Percentiles rank a stretch among this genome's conserved stretches.
These are phyloP conservation scores for Odocoileus virginianus DNA, from an alignment of 2,113 vertebrate genomes.

Conservation along the genomic window DNA sequence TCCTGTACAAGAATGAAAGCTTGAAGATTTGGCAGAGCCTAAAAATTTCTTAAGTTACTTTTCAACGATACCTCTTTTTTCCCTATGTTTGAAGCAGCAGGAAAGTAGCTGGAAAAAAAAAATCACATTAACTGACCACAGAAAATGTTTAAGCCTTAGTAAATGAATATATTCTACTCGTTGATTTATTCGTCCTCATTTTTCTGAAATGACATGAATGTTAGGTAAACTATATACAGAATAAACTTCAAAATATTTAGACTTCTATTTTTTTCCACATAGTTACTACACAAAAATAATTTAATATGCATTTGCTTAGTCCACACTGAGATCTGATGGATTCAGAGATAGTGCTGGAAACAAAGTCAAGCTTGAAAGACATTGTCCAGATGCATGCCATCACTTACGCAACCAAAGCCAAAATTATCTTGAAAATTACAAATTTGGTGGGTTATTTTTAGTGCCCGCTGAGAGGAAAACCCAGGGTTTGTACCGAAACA, in stretches of 20 bases:
- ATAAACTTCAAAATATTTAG: neutral
- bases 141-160: neutral
- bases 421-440: slow-evolving; percentile 68
- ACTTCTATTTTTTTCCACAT: neutral
- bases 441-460: slow-evolving; percentile 61
- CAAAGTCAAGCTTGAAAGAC: neutral
- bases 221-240: neutral
- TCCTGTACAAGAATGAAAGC: neutral
- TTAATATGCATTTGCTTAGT: neutral
- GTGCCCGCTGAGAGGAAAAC: slow-evolving; percentile 36
- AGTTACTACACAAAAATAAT: neutral
- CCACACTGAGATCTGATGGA: neutral
- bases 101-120: neutral
- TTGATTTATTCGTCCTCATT: neutral
- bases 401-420: slow-evolving; percentile 35
- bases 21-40: neutral
- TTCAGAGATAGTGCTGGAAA: neutral
- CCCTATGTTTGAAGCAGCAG: neutral
- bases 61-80: neutral
- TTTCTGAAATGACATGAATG: neutral
- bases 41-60: neutral
- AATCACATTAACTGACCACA: neutral
- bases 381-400: neutral
- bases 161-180: neutral
- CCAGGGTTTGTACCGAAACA: slow-evolving; percentile 8